Percentiles rank a stretch among this genome's conserved stretches.
phyloP scores from a whole-genome alignment of 37 sponge, comb jelly and placozoan genomes.

The Ephydatia muelleri region DNA sequence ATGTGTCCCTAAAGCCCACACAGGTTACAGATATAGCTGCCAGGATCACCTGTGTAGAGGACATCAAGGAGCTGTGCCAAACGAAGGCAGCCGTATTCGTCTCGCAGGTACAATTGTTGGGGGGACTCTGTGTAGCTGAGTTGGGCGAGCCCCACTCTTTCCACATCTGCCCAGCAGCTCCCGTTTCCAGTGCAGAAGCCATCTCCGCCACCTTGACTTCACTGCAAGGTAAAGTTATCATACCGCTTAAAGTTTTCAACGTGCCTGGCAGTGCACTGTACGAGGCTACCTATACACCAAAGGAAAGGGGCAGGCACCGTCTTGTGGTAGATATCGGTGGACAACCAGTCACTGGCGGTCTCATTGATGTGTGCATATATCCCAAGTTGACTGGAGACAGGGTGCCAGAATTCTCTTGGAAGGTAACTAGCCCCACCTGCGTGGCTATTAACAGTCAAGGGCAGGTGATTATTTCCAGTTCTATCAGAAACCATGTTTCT shows the following conservation, averaged over 20 bases:
- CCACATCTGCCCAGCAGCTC: not conserved
- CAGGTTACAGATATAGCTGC: slow-evolving; percentile 26
- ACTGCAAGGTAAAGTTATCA: slow-evolving; percentile 8
- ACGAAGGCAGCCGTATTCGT: slow-evolving; percentile 22
- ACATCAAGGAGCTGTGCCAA: not conserved
- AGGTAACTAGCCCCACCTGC: not conserved
- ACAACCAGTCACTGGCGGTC: slow-evolving; percentile 11
- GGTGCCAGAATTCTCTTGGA: not conserved
- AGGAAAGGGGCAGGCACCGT: slow-evolving; percentile 22
- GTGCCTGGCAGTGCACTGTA: slow-evolving; percentile 35
- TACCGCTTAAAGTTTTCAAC: not conserved
- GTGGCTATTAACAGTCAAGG: not conserved
- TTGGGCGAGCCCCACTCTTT: not conserved
- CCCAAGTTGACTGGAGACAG: not conserved
- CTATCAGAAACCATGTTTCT: not conserved
- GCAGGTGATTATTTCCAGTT: not conserved
- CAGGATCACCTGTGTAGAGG: slow-evolving; percentile 1
- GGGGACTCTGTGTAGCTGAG: not conserved
- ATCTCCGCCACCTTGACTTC: slow-evolving; percentile 17
- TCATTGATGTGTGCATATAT: slow-evolving; percentile 1
- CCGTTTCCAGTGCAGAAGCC: not conserved
- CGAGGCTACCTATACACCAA: slow-evolving; percentile 26
- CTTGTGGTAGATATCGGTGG: slow-evolving; percentile 5
- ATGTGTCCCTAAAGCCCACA: not conserved
- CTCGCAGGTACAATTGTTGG: not conserved